Percentiles rank a stretch among this genome's conserved stretches.
Evolutionary conservation across 2,797 vertebrate species (phyloP).

Genomic region (Odontamblyopus lacepedii): DNA sequence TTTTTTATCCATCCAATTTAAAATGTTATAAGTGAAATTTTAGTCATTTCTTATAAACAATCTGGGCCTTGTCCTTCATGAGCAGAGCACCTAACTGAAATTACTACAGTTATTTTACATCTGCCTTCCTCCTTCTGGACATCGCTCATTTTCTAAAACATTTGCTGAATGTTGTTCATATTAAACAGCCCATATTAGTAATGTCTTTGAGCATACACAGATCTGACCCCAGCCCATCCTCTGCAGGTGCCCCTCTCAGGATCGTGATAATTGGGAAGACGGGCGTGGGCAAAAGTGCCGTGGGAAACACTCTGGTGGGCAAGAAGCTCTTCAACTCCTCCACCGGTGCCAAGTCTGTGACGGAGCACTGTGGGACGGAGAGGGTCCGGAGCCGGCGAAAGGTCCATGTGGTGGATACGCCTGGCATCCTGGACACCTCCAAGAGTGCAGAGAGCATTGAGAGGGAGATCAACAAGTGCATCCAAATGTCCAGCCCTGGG

Average conservation of each 20-base stretch:
- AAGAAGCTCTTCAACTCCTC: neutral
- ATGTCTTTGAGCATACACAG: too few relatives aligned
- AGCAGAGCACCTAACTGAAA: too few relatives aligned
- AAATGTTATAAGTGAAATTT: too few relatives aligned
- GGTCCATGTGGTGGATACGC: constrained; percentile 36
- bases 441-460: constrained; percentile 23
- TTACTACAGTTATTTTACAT: too few relatives aligned
- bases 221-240: neutral
- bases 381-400: neutral
- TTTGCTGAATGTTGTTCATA: too few relatives aligned
- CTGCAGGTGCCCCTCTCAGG: constrained; percentile 33
- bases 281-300: constrained; percentile 51
- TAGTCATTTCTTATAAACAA: too few relatives aligned
- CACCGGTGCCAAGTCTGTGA: constrained; percentile 23
- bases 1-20: too few relatives aligned
- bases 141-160: too few relatives aligned
- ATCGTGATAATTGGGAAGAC: constrained; percentile 61
- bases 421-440: constrained; percentile 36
- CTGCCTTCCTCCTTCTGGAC: too few relatives aligned
- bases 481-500: constrained; percentile 36
- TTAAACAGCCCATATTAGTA: too few relatives aligned
- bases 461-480: constrained; percentile 44
- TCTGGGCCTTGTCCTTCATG: too few relatives aligned
- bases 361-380: constrained; percentile 16
- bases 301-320: constrained; percentile 42